A percentile compares a stretch with the other conserved stretches of the same genome.
phyloP scores from a whole-genome alignment of 2,113 vertebrate genomes.

The Neoarius graeffei region DNA sequence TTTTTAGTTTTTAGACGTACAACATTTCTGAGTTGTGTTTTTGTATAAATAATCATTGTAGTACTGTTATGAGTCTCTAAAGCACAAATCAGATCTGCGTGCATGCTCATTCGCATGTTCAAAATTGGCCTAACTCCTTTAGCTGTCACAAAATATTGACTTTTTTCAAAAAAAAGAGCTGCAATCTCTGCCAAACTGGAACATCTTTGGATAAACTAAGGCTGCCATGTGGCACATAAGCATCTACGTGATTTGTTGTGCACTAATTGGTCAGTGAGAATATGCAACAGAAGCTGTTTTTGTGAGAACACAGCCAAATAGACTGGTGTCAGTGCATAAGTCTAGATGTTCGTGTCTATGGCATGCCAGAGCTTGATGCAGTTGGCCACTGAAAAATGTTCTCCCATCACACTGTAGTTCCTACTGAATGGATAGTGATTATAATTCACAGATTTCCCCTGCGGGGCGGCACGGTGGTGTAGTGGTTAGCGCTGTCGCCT shows the following conservation, averaged over 20 bases:
- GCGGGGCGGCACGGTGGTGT: no score
- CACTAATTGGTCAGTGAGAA: conserved; percentile 5
- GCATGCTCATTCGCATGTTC: background rate
- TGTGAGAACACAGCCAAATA: background rate
- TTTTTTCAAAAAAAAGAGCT: conserved; percentile 1
- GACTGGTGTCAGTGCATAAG: background rate
- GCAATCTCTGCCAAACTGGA: conserved; percentile 6
- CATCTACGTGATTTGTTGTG: background rate
- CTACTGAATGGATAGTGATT: background rate
- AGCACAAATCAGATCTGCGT: background rate
- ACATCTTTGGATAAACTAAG: background rate
- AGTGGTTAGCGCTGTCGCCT: no score
- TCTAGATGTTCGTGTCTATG: conserved; percentile 7
- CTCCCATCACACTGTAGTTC: background rate
- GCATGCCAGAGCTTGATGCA: background rate
- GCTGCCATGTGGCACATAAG: conserved; percentile 5
- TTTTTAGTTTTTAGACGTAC: background rate
- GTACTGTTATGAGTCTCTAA: background rate
- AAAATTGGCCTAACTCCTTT: background rate
- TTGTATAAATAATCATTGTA: background rate
- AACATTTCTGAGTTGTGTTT: background rate
- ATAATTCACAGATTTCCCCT: background rate
- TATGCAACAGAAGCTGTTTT: background rate
- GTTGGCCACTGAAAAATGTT: background rate
- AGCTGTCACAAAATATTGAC: background rate